A percentile compares a stretch with the other conserved stretches of the same genome.
Evolutionary conservation across 2,888 invertebrate genomes (phyloP).

Genomic region (Sminthurinus aureus): DNA sequence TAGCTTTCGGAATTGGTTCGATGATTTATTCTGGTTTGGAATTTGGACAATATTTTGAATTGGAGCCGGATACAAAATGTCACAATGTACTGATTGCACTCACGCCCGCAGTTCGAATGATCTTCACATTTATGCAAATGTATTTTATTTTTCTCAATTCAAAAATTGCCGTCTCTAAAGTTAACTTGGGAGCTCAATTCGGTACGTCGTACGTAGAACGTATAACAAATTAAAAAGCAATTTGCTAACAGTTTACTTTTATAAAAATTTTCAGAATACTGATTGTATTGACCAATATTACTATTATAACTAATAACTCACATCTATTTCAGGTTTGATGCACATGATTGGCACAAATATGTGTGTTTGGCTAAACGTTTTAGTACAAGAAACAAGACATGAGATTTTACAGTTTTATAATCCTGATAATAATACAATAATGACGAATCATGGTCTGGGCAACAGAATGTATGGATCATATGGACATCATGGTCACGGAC

Average conservation of each 20-base stretch:
- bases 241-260: too few relatives aligned
- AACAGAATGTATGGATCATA: background rate
- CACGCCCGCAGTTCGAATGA: conserved; percentile 90
- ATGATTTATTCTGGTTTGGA: conserved; percentile 96
- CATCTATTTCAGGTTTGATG: conserved; percentile 74
- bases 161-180: conserved; percentile 56
- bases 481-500: conserved; percentile 29
- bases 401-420: conserved; percentile 91
- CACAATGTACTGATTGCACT: conserved; percentile 88
- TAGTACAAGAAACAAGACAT: conserved; percentile 94
- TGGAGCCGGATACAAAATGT: conserved; percentile 87
- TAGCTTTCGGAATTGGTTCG: conserved; percentile 92
- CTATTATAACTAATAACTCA: too few relatives aligned
- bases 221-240: too few relatives aligned
- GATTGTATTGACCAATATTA: too few relatives aligned
- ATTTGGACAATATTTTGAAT: conserved; percentile 93
- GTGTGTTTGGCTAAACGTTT: conserved; percentile 94
- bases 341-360: conserved; percentile 98
- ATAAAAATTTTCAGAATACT: too few relatives aligned
- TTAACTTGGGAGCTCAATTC: conserved; percentile 77
- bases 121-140: conserved; percentile 95
- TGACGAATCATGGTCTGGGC: conserved; percentile 43
- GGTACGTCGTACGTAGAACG: conserved; percentile 65
- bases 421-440: conserved; percentile 68
- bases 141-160: conserved; percentile 95